Evolutionary conservation across 2,888 invertebrate genomes (phyloP), one percentile per base, ranked within the genome.

Genomic region (Andricus curvator): DNA sequence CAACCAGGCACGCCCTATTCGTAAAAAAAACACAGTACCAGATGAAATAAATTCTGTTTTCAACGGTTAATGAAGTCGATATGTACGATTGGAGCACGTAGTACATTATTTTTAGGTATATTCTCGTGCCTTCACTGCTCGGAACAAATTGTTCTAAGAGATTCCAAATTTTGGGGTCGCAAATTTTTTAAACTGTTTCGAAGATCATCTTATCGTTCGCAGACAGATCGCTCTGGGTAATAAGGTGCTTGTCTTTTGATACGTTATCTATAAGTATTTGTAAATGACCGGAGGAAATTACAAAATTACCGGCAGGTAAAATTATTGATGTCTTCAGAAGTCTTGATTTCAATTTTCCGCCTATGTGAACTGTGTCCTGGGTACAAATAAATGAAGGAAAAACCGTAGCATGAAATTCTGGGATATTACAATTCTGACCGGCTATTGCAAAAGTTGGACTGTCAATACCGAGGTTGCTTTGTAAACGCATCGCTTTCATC

Each of bases 331-430:
- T 78, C 65, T 85, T 87, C 33, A 83, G 80, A n/a, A 87, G 70
- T 60, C 85, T 81, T 60, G 81, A 83, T 80, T 84, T 84, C 20
- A 88, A 41, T 82, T 88, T 88, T n/a, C 85, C 83, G 17, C 84
- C 84, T 37, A 87, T 86, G 77, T 87, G 87, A 37, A 87, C 82
- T 25, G 83, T 85, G 78, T 88, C 86, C 84, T 88, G 84, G 80
- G 85, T 65, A 77, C 29, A 76, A 78, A 77, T 80, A 37, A 66
- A 29, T 20, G 25, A 41, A n/a, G 65, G 17, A 48, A 44, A 22
- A 4, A 77, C 56, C 9, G 37, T 80, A 22, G 20, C 44, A 65
- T 77, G 76, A 48, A 64, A 76, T 80, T 65, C 64, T 5, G 64
- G 65, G 13, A 80, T 64, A 25, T 41, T 64, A 41, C 66, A 82